Percentiles rank a stretch among this genome's conserved stretches.
Evolutionary conservation across 2,888 invertebrate genomes (phyloP).

Genomic region (Ichneumon xanthorius): DNA sequence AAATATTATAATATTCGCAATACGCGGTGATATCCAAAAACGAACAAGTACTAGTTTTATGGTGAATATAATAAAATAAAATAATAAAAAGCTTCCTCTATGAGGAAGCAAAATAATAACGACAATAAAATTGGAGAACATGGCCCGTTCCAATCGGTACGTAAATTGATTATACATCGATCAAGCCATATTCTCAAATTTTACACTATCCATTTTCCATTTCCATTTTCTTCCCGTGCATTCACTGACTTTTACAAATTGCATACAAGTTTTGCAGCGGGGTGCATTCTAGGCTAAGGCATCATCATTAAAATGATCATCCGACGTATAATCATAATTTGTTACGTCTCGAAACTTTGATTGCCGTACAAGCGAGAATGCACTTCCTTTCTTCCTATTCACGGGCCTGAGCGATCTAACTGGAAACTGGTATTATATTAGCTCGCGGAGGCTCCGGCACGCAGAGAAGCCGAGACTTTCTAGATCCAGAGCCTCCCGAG

Average conservation of each 20-base stretch:
- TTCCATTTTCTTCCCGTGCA: background rate
- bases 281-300: background rate
- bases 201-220: too few relatives aligned
- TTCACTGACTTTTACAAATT: background rate
- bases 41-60: too few relatives aligned
- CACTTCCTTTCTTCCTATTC: conserved; percentile 33
- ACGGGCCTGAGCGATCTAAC: background rate
- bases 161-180: too few relatives aligned
- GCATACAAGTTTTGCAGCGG: background rate
- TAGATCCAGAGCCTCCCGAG: conserved; percentile 54
- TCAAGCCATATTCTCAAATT: too few relatives aligned
- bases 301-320: conserved; percentile 22
- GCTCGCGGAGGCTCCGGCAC: background rate
- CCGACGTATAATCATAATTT: conserved; percentile 29
- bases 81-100: too few relatives aligned
- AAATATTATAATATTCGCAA: too few relatives aligned
- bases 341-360: conserved; percentile 37
- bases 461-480: conserved; percentile 50
- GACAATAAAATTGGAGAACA: too few relatives aligned
- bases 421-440: conserved; percentile 9
- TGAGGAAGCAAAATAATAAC: too few relatives aligned
- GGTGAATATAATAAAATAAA: too few relatives aligned
- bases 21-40: too few relatives aligned
- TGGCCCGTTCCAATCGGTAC: too few relatives aligned
- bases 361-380: conserved; percentile 10